Percentiles rank a stretch among this genome's conserved stretches.
Evolutionary conservation across 1,140 invertebrate genomes (phyloP).

Genomic region (Gyrodactylus salaris): DNA sequence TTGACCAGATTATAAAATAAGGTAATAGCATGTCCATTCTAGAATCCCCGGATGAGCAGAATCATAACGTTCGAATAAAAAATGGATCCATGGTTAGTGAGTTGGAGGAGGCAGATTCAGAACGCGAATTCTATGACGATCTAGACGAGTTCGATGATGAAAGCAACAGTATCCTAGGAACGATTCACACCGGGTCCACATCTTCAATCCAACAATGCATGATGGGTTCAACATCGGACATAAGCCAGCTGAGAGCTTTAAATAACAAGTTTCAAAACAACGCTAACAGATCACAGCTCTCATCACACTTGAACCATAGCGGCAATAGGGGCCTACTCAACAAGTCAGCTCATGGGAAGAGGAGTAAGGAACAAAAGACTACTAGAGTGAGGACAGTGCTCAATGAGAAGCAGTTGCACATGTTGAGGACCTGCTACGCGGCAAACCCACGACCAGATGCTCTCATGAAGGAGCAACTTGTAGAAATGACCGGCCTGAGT

Average conservation of each 20-base stretch:
- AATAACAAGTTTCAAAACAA: neutral
- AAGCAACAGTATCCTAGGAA: neutral
- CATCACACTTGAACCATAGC: neutral
- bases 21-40: no score
- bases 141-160: neutral
- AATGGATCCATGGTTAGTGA: neutral
- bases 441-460: constrained; percentile 88
- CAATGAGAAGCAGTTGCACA: constrained; percentile 89
- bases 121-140: neutral
- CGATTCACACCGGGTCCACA: neutral
- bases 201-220: neutral
- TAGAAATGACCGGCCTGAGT: constrained; percentile 82
- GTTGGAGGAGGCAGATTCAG: neutral
- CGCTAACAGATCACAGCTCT: neutral
- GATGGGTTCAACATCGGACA: neutral
- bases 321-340: neutral
- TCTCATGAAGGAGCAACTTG: constrained; percentile 90
- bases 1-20: no score
- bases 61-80: no score
- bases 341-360: constrained; percentile 4
- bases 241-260: neutral
- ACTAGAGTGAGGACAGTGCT: constrained; percentile 80
- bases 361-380: constrained; percentile 31
- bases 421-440: constrained; percentile 51
- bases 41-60: no score